Conservation (phyloP, 1,140 invertebrate species). For the Archivesica marissinica region DNA sequence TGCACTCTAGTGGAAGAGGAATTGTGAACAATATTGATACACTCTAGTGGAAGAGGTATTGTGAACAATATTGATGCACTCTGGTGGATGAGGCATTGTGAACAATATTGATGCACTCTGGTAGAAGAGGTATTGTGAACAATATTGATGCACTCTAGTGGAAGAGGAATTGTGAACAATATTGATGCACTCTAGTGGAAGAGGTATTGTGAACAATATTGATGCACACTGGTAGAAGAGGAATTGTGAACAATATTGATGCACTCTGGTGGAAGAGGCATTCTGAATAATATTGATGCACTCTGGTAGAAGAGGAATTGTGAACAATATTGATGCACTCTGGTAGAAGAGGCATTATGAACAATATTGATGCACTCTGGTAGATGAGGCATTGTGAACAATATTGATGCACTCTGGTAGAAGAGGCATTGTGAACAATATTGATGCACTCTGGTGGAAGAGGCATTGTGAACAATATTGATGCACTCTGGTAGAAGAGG, state of each 20-base stretch:
- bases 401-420: conserved; percentile 94
- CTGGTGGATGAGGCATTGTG: conserved; percentile 92
- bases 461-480: conserved; percentile 89
- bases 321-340: conserved; percentile 90
- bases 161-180: conserved; percentile 85
- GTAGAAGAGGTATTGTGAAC: conserved; percentile 91
- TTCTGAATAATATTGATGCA: too few species aligned
- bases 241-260: conserved; percentile 87
- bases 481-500: conserved; percentile 95
- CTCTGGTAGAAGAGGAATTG: too few species aligned
- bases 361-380: too few species aligned
- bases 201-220: conserved; percentile 88
- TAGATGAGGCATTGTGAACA: too few species aligned
- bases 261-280: conserved; percentile 94
- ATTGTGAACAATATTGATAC: conserved; percentile 87
- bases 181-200: conserved; percentile 94
- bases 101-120: conserved; percentile 91
- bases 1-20: too few species aligned
- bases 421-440: conserved; percentile 89
- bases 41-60: conserved; percentile 94
- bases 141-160: too few species aligned
- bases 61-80: conserved; percentile 89
- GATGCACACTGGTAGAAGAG: too few species aligned
- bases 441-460: conserved; percentile 94
- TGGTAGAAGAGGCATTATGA: conserved; percentile 91